Evolutionary conservation across 2,888 invertebrate genomes (phyloP), one percentile per base, ranked within the genome.

Genomic region (Ormyrus rosae): DNA sequence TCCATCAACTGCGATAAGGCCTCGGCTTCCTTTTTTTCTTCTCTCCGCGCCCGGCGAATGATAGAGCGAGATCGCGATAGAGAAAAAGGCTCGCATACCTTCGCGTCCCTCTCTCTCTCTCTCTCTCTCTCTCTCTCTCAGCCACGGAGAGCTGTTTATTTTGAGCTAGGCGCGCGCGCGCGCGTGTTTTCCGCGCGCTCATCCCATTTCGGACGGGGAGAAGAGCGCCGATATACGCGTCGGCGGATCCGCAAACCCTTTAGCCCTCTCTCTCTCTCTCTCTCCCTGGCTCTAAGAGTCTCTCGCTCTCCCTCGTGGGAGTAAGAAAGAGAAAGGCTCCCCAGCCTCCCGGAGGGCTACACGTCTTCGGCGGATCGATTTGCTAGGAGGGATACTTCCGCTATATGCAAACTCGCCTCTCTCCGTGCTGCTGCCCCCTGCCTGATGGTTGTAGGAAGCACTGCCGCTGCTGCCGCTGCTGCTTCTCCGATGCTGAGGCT

Each of bases 1-100:
- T 78, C 78, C 72, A 78, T 78, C 78, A 72, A 67, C 51, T 45
- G 34, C 53, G 50, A 78, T 71, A 78, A 71, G 71, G 67, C 53
- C 53, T 19, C 19, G 19, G 1, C 19, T 19, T 1, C 19, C 19
- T 19, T 19, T 19, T 19, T 19, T 19, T 19, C 19, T 19, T 1
- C 19, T 1, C 19, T 2, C 19, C 19, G 19, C 19, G 19, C 19
- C 19, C 19, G 19, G 58, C 45, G 11, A 75, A 68, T 50, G 65
- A 65, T 65, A 68, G 34, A 55, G 55, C 68, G 51, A 68, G 53
- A 68, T 55, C 46, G 45, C 13, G 50, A 11, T 46, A 76, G 58
- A 76, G 56, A 50, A 70, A 70, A 51, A 61, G 67, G 45, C 19
- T 19, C 19, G 67, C 34, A 46, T 64, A 64, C n/a, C 45, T 48